Conservation (phyloP, 2,797 vertebrate genomes). For the Onychomys torridus region DNA sequence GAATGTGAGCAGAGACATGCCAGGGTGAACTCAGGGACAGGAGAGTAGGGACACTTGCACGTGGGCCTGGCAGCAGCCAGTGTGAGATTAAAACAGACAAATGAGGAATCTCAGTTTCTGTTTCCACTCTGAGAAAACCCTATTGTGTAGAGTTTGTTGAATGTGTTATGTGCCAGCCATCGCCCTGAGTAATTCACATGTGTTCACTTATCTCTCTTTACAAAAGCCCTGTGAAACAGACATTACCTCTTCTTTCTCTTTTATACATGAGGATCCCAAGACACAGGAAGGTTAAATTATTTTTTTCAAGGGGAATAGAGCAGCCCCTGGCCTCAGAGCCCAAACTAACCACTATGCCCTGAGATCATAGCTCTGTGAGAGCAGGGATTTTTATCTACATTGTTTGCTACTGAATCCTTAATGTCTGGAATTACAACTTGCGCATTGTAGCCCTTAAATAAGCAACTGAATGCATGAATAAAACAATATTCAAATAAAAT, state of each 20-base stretch:
- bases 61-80: neutral
- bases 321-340: neutral
- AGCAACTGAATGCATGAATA: constrained; percentile 37
- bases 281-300: neutral
- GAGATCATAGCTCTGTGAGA: neutral
- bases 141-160: neutral
- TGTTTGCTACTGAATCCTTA: neutral
- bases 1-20: too few relatives aligned
- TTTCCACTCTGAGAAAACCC: neutral
- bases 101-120: neutral
- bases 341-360: neutral
- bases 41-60: rapidly evolving
- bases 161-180: neutral
- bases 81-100: neutral
- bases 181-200: neutral
- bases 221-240: neutral
- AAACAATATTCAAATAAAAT: constrained; percentile 1
- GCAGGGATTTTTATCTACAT: neutral
- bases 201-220: neutral
- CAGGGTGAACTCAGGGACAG: neutral
- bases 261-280: neutral
- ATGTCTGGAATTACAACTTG: neutral
- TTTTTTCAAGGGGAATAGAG: constrained; percentile 14
- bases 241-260: neutral
- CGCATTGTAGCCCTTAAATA: neutral